These are phyloP conservation scores for Chrysodeixis includens DNA, from an alignment of 2,888 invertebrate species.

Conservation along the genomic window DNA sequence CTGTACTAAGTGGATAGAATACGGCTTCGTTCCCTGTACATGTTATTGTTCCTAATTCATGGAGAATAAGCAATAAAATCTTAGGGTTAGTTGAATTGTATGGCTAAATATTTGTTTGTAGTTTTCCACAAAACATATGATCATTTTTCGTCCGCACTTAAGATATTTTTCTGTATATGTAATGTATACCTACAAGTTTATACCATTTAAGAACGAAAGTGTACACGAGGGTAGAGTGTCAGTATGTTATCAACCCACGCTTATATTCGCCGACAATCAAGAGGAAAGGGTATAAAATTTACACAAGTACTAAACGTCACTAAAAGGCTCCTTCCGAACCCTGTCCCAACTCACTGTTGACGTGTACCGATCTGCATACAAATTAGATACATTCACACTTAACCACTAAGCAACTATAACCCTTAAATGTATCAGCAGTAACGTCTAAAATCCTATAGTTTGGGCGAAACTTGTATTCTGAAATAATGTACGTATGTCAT, in stretches of 20 bases:
- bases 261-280: constrained; percentile 58
- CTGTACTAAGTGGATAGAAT: too few species aligned
- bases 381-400: constrained; percentile 60
- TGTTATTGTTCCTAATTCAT: too few species aligned
- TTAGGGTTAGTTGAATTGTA: too few species aligned
- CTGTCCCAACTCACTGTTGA: constrained; percentile 66
- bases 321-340: constrained; percentile 59
- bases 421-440: constrained; percentile 20
- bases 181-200: neutral
- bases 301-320: constrained; percentile 65
- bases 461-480: constrained; percentile 40
- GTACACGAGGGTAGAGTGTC: constrained; percentile 1
- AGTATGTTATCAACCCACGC: constrained; percentile 15
- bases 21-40: too few species aligned
- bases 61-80: too few species aligned
- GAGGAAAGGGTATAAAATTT: constrained; percentile 62
- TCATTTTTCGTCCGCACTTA: too few species aligned
- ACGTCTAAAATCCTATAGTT: constrained; percentile 28
- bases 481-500: constrained; percentile 59
- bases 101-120: too few species aligned
- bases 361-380: constrained; percentile 66
- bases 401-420: constrained; percentile 25
- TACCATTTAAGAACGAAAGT: neutral
- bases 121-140: too few species aligned
- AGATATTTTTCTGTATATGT: too few species aligned